phyloP scores from a whole-genome alignment of 2,113 vertebrate species.

The Rattus rattus region DNA sequence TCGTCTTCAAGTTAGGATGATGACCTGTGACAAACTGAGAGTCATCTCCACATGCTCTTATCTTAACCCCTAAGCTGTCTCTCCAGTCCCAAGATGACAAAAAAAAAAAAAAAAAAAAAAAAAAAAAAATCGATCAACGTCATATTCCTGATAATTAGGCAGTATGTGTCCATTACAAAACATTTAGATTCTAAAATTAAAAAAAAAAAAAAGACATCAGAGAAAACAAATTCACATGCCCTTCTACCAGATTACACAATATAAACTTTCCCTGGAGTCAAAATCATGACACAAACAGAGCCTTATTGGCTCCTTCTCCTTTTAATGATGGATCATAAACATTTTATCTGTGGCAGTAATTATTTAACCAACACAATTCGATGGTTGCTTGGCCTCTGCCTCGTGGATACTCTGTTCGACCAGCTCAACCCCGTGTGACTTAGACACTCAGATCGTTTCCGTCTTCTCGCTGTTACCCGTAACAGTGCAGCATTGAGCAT shows the following conservation, averaged over 20 bases:
- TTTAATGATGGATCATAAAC: neutral
- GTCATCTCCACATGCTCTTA: neutral
- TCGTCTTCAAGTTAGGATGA: neutral
- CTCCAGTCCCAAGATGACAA: neutral
- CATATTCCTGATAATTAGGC: constrained; percentile 12
- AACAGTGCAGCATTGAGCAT: neutral
- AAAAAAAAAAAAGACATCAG: neutral
- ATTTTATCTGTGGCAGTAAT: neutral
- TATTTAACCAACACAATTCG: neutral
- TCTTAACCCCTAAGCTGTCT: neutral
- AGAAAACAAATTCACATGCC: neutral
- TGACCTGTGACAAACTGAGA: neutral
- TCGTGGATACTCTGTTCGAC: neutral
- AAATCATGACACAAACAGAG: neutral
- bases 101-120: no score
- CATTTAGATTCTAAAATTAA: neutral
- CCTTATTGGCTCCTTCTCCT: neutral
- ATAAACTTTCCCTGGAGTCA: neutral
- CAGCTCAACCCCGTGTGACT: neutral
- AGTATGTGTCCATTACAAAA: neutral
- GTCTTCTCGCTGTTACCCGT: neutral
- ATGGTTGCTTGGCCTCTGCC: neutral
- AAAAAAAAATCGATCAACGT: neutral
- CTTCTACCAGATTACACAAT: neutral
- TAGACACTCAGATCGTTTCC: neutral